Evolutionary conservation across 2,113 vertebrate species (phyloP).

Genomic region (Melanotaenia duboulayi): DNA sequence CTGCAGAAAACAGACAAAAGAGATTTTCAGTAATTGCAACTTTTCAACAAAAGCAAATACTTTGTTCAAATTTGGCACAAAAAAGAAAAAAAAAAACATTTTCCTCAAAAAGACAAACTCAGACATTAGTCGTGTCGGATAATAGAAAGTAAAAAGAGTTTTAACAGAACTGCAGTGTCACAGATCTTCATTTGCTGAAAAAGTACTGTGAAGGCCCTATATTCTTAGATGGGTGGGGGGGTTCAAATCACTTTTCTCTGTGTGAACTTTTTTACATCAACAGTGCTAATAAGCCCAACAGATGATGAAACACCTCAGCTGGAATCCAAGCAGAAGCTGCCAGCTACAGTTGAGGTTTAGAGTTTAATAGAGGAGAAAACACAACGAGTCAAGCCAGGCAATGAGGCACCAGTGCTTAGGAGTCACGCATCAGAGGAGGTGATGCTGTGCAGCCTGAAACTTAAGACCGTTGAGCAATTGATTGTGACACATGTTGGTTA

Average conservation of each 20-base stretch:
- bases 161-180: not conserved
- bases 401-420: conserved; percentile 53
- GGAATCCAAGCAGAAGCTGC: conserved; percentile 27
- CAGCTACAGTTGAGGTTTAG: conserved; percentile 34
- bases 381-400: conserved; percentile 56
- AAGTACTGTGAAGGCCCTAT: not conserved
- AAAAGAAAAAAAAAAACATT: not conserved
- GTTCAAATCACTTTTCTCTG: conserved; percentile 3
- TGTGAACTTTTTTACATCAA: conserved; percentile 16
- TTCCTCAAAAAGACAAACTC: conserved; percentile 5
- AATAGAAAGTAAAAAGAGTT: not conserved
- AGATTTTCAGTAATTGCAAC: conserved; percentile 24
- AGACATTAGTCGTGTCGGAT: conserved; percentile 3
- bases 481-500: conserved; percentile 71
- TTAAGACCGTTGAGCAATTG: conserved; percentile 60
- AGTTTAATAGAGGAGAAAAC: conserved; percentile 48
- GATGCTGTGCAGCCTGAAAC: conserved; percentile 56
- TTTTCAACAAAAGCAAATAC: not conserved
- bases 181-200: not conserved
- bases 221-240: not conserved
- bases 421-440: conserved; percentile 73
- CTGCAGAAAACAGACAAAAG: conserved; percentile 20
- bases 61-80: conserved; percentile 23
- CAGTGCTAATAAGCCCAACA: conserved; percentile 40
- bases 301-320: conserved; percentile 24